Evolutionary conservation across 2,113 vertebrate genomes (phyloP), one percentile per base, ranked within the genome.

Genomic region (Caracal caracal): DNA sequence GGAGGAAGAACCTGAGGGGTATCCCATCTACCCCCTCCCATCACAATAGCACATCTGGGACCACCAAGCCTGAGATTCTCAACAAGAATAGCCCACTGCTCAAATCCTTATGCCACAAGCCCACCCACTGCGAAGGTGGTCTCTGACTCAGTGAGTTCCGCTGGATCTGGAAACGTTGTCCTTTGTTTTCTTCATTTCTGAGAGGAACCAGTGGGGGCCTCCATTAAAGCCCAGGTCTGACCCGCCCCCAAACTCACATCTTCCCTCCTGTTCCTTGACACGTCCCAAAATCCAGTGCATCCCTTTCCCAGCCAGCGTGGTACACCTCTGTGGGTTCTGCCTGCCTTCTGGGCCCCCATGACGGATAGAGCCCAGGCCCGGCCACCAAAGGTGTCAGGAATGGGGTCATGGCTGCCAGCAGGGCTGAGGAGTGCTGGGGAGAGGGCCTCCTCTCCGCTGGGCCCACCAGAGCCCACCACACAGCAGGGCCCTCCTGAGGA

Each of bases 351-450:
- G 10, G 37, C 26, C 6, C 30, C 73, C 28, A 5, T 2, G 7
- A 7, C 1, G 22, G 17, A n/a, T 5, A 2, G 7, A 53, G 63
- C 87, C 51, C 19, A 24, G 28, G 53, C 56, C 79, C 33, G 35
- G 35, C 11, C 56, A 63, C 0, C 0, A 2, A 3, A 49, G 30
- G 19, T 1, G 0, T 22, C 49, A 59, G 43, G 24, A 53, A 19
- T 6, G 15, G 40, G 49, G 37, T 16, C 24, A 30, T 0, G 0
- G 79, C 53, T 81, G 40, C 28, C 33, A 3, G 79, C 2, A 63
- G 90, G 84, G 84, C 20, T 7, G 19, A 71, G 61, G 37, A 4
- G 49, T 85, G 16, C n/a, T 76, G 7, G 35, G 37, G 75, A 56
- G 70, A 51, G 33, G 43, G 4, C 63, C n/a, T 59, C 10, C 53